Conservation (phyloP, 2,113 vertebrate species). For the Helogale parvula region DNA sequence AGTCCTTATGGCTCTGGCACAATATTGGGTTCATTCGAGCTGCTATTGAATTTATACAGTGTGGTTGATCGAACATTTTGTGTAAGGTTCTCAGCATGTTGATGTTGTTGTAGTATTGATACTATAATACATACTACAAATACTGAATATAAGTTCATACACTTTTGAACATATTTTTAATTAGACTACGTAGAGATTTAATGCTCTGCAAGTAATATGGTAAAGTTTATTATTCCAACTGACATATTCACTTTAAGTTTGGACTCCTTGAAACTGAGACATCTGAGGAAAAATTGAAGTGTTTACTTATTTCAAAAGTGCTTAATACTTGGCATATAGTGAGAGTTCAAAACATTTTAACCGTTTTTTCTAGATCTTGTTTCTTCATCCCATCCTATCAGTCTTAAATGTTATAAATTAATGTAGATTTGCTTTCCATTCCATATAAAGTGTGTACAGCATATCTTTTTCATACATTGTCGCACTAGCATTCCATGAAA, state of each 20-base stretch:
- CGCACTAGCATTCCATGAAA: neutral
- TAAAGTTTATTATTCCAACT: neutral
- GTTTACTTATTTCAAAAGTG: neutral
- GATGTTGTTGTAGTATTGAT: neutral
- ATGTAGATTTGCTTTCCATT: neutral
- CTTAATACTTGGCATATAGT: neutral
- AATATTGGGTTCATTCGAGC: neutral
- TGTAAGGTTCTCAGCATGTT: neutral
- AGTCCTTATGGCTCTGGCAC: neutral
- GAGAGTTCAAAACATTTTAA: neutral
- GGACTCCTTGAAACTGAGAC: neutral
- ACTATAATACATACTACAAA: neutral
- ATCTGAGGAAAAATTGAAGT: neutral
- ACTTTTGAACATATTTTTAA: neutral
- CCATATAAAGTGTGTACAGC: neutral
- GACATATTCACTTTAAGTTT: neutral
- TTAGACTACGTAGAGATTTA: neutral
- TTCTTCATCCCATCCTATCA: neutral
- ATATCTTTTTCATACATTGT: neutral
- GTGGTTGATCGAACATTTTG: neutral
- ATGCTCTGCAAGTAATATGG: neutral
- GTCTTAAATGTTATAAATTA: neutral
- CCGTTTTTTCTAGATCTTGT: neutral
- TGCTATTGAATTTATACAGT: neutral
- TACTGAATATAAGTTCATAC: neutral